Percentiles rank a stretch among this genome's conserved stretches.
Conservation (phyloP, 2,797 vertebrate species). For the Halcyon badia region DNA sequence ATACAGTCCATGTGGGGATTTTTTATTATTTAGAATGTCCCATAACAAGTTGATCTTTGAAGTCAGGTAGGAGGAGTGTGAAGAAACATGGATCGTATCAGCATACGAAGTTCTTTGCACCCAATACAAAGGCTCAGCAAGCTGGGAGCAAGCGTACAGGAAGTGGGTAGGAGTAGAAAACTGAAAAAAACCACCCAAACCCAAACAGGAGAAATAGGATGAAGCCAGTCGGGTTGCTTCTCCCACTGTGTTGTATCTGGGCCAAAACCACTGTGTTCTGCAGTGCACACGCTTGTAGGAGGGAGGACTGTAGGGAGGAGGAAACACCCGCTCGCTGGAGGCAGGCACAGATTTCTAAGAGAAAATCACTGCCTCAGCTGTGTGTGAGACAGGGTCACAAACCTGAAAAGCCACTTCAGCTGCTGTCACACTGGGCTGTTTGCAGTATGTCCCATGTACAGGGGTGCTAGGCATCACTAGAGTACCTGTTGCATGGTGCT, state of each 20-base stretch:
- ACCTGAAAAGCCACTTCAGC: neutral
- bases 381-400: neutral
- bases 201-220: neutral
- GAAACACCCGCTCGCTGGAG: neutral
- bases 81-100: neutral
- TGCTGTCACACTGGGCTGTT: neutral
- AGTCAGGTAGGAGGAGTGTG: neutral
- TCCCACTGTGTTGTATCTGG: neutral
- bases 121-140: neutral
- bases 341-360: neutral
- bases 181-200: neutral
- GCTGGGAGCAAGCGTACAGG: neutral
- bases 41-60: neutral
- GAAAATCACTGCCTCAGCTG: neutral
- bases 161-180: neutral
- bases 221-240: accelerated
- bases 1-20: neutral
- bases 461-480: accelerated
- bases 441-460: accelerated
- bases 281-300: neutral
- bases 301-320: neutral
- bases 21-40: neutral
- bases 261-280: neutral
- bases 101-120: neutral
- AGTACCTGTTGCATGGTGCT: accelerated